Percentiles rank a stretch among this genome's conserved stretches.
These are phyloP conservation scores for Toxostoma redivivum DNA, from an alignment of 2,113 vertebrate genomes.

Conservation along the genomic window DNA sequence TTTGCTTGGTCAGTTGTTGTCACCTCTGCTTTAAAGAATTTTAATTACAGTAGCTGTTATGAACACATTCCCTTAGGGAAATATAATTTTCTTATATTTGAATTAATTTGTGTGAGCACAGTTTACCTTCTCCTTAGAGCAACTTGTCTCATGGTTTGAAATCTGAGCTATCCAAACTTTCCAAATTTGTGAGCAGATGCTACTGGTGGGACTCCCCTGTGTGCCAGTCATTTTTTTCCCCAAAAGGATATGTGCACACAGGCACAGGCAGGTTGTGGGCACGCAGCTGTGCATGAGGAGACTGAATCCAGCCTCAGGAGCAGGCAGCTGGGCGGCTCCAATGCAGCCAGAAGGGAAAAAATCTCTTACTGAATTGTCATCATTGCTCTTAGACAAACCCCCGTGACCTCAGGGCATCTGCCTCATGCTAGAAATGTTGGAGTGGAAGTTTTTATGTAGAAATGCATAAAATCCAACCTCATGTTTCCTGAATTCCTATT, in stretches of 20 bases:
- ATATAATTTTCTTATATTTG: conserved; percentile 8
- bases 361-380: not conserved
- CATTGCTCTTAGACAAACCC: not conserved
- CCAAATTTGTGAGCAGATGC: conserved; percentile 19
- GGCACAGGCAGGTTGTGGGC: not conserved
- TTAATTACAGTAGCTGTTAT: conserved; percentile 45
- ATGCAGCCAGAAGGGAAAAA: not conserved
- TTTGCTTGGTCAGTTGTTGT: conserved; percentile 49
- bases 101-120: not conserved
- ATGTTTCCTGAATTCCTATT: not conserved
- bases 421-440: not conserved
- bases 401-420: not conserved
- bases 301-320: not conserved
- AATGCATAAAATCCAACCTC: not conserved
- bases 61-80: conserved; percentile 1
- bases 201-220: not conserved
- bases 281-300: rapidly evolving
- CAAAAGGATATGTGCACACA: not conserved
- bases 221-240: conserved; percentile 12
- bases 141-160: conserved; percentile 1
- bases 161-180: conserved; percentile 16
- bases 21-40: conserved; percentile 36
- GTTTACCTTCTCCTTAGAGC: not conserved
- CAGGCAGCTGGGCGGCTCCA: not conserved
- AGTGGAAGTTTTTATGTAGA: not conserved